These are phyloP conservation scores for Rana temporaria DNA, from an alignment of 2,113 vertebrate species.

Conservation along the genomic window DNA sequence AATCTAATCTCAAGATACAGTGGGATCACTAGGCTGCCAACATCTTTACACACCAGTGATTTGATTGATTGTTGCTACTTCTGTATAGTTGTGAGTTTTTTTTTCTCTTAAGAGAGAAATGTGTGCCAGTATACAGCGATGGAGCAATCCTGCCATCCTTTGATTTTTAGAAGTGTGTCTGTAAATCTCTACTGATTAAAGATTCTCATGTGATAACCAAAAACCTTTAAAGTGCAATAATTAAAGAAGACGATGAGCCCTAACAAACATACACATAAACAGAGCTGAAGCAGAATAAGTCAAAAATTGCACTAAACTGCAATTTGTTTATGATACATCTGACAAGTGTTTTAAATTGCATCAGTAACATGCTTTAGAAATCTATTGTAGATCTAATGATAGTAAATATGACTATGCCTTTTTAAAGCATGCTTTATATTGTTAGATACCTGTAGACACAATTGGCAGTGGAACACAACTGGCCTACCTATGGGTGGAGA, in stretches of 20 bases:
- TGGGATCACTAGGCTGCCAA: slow-evolving; percentile 49
- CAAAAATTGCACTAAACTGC: too few species aligned
- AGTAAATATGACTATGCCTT: too few species aligned
- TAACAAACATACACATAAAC: too few species aligned
- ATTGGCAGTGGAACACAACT: too few species aligned
- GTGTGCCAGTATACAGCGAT: background rate
- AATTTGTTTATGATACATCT: too few species aligned
- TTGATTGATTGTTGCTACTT: slow-evolving; percentile 53
- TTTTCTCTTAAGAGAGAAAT: background rate
- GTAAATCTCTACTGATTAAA: slow-evolving; percentile 7
- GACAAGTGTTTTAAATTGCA: too few species aligned
- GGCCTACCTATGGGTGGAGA: too few species aligned
- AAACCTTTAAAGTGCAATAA: background rate
- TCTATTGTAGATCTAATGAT: too few species aligned
- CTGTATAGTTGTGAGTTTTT: slow-evolving; percentile 35
- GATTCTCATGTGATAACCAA: slow-evolving; percentile 5
- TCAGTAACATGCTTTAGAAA: too few species aligned
- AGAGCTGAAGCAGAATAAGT: too few species aligned
- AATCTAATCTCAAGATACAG: slow-evolving; percentile 43
- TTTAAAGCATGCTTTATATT: too few species aligned
- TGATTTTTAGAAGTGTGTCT: background rate
- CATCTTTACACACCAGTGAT: slow-evolving; percentile 52
- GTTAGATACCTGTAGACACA: too few species aligned
- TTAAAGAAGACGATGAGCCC: background rate
- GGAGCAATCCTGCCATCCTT: slow-evolving; percentile 8